Conservation (phyloP, 1,140 invertebrate species). For the Drosophila saltans region DNA sequence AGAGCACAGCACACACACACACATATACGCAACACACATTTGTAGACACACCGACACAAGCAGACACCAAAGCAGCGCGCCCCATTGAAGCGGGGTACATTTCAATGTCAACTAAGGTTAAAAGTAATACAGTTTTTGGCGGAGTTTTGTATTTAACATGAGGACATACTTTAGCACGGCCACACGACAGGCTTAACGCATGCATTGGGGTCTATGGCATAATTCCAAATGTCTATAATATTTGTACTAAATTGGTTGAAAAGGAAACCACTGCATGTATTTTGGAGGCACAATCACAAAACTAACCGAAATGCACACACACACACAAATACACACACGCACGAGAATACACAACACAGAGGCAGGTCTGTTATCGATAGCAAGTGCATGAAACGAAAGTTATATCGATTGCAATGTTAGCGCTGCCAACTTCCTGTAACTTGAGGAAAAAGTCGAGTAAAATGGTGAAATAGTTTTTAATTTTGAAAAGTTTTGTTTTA, state of each 20-base stretch:
- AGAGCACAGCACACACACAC: conserved; percentile 35
- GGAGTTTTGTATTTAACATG: conserved; percentile 44
- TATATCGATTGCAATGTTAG: background rate
- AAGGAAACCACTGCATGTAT: conserved; percentile 57
- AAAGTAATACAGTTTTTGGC: conserved; percentile 68
- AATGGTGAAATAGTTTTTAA: background rate
- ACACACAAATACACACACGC: conserved; percentile 40
- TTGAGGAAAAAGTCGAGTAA: background rate
- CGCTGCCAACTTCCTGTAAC: background rate
- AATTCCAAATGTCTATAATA: conserved; percentile 45
- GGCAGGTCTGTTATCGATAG: conserved; percentile 48
- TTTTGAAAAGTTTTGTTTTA: background rate
- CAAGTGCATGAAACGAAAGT: background rate
- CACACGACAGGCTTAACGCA: conserved; percentile 50
- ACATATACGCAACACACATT: conserved; percentile 22
- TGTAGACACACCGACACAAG: conserved; percentile 28
- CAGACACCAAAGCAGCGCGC: conserved; percentile 47
- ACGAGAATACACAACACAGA: conserved; percentile 39
- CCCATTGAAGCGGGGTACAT: conserved; percentile 76
- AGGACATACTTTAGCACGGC: conserved; percentile 52
- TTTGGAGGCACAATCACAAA: conserved; percentile 75
- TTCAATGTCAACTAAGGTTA: conserved; percentile 82
- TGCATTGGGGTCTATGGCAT: conserved; percentile 51
- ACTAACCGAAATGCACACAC: conserved; percentile 30
- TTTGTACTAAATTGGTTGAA: conserved; percentile 53